Evolutionary conservation across 2,888 invertebrate genomes (phyloP).

Genomic region (Leucophenga montana): DNA sequence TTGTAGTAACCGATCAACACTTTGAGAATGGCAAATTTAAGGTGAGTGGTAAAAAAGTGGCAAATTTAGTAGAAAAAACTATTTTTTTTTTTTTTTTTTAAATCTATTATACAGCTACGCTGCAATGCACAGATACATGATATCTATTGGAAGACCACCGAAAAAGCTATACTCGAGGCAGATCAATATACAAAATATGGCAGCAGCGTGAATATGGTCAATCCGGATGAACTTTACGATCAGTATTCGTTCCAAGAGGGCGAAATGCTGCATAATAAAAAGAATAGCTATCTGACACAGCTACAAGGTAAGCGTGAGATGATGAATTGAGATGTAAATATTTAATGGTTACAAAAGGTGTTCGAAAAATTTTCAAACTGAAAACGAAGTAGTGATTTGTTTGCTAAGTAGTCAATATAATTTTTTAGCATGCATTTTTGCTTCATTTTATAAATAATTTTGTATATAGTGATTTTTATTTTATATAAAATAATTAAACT

Average conservation of each 20-base stretch:
- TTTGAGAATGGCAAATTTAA: constrained; percentile 76
- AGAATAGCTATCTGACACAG: constrained; percentile 71
- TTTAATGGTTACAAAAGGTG: too few species aligned
- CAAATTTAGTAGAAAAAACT: neutral
- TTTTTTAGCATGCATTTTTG: too few species aligned
- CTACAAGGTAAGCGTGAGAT: constrained; percentile 68
- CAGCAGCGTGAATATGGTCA: constrained; percentile 65
- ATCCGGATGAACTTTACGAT: constrained; percentile 62
- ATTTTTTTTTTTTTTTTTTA: neutral
- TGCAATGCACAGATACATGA: constrained; percentile 80
- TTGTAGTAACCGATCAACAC: constrained; percentile 74
- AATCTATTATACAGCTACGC: constrained; percentile 73
- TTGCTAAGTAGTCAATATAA: too few species aligned
- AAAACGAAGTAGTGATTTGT: too few species aligned
- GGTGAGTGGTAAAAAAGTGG: too few species aligned
- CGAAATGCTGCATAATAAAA: constrained; percentile 68
- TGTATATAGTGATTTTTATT: too few species aligned
- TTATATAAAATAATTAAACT: too few species aligned
- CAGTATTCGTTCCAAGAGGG: constrained; percentile 70
- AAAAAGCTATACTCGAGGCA: constrained; percentile 79
- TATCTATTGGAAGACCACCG: constrained; percentile 80
- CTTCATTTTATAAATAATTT: too few species aligned
- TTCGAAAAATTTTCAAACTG: too few species aligned
- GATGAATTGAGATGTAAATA: constrained; percentile 46
- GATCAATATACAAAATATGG: constrained; percentile 64